phyloP scores from a whole-genome alignment of 2,113 vertebrate genomes.

The Salvator merianae region DNA sequence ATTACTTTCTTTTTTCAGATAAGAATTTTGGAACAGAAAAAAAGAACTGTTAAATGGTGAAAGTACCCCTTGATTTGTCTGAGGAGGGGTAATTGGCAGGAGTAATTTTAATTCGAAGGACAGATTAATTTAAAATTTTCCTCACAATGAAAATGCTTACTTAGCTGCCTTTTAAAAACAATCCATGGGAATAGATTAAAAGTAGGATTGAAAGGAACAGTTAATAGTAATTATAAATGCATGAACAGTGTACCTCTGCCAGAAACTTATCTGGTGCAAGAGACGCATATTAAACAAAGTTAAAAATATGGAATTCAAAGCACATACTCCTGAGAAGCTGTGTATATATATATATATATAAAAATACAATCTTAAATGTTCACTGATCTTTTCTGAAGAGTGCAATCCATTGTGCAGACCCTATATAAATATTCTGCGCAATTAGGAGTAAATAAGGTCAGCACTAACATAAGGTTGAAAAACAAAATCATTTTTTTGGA shows the following conservation, averaged over 20 bases:
- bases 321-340: background rate
- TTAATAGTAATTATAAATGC: background rate
- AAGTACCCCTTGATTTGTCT: no score
- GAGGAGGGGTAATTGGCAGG: background rate
- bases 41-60: background rate
- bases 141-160: background rate
- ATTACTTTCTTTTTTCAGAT: no score
- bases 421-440: background rate
- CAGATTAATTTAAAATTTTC: background rate
- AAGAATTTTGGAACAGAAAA: no score
- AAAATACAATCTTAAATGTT: background rate
- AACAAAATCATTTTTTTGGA: background rate
- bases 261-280: background rate
- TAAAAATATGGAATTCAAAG: background rate
- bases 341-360: background rate
- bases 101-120: background rate
- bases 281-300: background rate
- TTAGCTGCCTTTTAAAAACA: no score
- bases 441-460: background rate
- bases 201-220: background rate
- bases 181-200: background rate
- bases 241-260: background rate
- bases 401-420: background rate
- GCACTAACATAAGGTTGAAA: background rate
- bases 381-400: background rate